These are phyloP conservation scores for Dichetophora obliterata DNA, from an alignment of 2,888 invertebrate species.

Conservation along the genomic window DNA sequence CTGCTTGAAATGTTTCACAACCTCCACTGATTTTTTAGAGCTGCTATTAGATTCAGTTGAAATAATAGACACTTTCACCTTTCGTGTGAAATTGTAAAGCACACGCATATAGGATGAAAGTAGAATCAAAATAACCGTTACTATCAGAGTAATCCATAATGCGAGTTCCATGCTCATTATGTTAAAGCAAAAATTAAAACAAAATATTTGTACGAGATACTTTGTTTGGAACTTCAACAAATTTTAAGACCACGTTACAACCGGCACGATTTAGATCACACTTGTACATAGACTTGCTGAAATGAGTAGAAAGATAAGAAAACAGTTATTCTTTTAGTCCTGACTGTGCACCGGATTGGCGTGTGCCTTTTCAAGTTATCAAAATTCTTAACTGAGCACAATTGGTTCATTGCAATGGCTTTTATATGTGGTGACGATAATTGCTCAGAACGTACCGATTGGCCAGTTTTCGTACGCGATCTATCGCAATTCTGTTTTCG, in stretches of 20 bases:
- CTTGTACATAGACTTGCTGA: neutral
- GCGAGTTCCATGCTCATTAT: constrained; percentile 9
- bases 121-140: constrained; percentile 29
- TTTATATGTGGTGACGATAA: constrained; percentile 51
- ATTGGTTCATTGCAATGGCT: constrained; percentile 51
- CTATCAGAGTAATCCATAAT: constrained; percentile 25
- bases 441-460: constrained; percentile 23
- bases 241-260: neutral
- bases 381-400: constrained; percentile 55
- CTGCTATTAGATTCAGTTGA: neutral
- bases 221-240: neutral
- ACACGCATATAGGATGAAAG: constrained; percentile 38
- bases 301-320: neutral
- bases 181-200: neutral
- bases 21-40: neutral
- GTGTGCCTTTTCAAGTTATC: constrained; percentile 50
- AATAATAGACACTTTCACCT: constrained; percentile 29
- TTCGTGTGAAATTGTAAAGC: constrained; percentile 44
- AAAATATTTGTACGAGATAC: neutral
- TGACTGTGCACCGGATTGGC: neutral
- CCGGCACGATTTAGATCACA: neutral
- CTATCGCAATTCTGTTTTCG: constrained; percentile 35
- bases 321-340: neutral
- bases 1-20: constrained; percentile 54
- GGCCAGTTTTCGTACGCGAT: constrained; percentile 35